Evolutionary conservation across 2,113 vertebrate species (phyloP).

Genomic region (Accipiter cooperii): DNA sequence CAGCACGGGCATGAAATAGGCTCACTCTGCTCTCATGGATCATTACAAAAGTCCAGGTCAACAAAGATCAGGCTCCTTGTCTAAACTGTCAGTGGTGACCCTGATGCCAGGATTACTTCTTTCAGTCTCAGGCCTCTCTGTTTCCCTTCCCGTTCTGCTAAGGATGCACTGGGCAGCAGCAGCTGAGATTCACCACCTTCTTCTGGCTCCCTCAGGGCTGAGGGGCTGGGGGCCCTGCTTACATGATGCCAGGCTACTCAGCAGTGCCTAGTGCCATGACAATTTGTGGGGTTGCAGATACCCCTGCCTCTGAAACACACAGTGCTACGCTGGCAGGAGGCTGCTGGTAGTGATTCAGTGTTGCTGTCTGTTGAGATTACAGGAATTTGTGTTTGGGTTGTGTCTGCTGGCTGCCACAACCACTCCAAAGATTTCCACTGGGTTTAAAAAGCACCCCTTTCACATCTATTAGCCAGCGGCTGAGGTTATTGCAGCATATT

Average conservation of each 20-base stretch:
- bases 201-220: background rate
- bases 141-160: background rate
- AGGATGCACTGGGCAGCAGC: background rate
- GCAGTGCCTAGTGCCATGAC: fast-evolving
- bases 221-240: background rate
- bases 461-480: background rate
- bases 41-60: background rate
- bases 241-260: background rate
- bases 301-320: background rate
- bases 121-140: background rate
- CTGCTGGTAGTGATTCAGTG: background rate
- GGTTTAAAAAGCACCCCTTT: background rate
- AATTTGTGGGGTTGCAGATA: background rate
- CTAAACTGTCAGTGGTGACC: background rate
- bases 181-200: background rate
- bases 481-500: background rate
- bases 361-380: background rate
- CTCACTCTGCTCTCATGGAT: background rate
- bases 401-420: background rate
- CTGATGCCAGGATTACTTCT: background rate
- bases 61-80: background rate
- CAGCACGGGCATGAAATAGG: background rate
- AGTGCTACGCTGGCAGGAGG: background rate
- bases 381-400: background rate
- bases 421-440: background rate